Evolutionary conservation across 2,797 vertebrate species (phyloP).

Genomic region (Spinibarbus caldwelli): DNA sequence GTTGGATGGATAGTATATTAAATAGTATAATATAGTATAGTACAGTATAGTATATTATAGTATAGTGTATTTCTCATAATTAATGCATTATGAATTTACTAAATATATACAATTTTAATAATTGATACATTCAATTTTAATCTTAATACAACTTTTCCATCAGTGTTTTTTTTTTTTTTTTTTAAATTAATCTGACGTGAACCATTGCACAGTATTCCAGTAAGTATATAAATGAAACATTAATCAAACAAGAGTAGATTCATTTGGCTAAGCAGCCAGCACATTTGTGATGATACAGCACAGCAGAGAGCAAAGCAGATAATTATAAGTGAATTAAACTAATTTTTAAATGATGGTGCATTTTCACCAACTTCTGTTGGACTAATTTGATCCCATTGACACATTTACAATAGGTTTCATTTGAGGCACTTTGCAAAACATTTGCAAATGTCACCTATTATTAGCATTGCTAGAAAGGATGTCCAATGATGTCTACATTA

Average conservation of each 20-base stretch:
- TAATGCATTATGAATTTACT: not conserved
- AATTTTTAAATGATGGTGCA: constrained; percentile 35
- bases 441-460: not conserved
- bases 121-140: not conserved
- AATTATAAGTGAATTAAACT: constrained; percentile 38
- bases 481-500: not conserved
- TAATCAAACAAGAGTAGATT: constrained; percentile 32
- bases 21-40: not conserved
- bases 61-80: not conserved
- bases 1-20: not conserved
- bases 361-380: constrained; percentile 13
- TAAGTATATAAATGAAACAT: constrained; percentile 38
- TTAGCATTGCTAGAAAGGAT: not conserved
- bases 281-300: constrained; percentile 37
- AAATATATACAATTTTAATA: not conserved
- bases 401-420: not conserved
- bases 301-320: not conserved
- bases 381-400: not conserved
- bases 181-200: constrained; percentile 15
- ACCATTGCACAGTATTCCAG: constrained; percentile 41
- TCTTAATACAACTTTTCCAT: not conserved
- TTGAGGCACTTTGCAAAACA: not conserved
- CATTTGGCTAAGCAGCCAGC: constrained; percentile 34
- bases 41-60: not conserved
- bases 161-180: not conserved